Evolutionary conservation across 2,888 invertebrate genomes (phyloP).

Genomic region (Ceriagrion tenellum): DNA sequence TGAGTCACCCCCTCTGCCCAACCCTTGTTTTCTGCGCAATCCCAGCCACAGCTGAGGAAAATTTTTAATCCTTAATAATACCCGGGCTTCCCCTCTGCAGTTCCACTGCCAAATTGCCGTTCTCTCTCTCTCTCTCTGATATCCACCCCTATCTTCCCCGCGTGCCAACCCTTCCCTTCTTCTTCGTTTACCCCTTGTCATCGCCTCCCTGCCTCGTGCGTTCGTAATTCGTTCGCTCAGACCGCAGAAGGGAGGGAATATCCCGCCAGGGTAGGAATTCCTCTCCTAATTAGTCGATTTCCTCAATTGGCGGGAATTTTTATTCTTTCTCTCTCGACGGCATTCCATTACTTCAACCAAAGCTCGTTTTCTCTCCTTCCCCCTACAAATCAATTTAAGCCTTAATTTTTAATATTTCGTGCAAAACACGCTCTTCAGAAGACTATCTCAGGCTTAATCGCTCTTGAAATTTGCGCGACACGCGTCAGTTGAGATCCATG

Average conservation of each 20-base stretch:
- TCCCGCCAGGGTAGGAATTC: background rate
- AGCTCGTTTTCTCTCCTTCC: background rate
- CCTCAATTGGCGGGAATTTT: background rate
- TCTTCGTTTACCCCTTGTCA: background rate
- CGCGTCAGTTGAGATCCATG: background rate
- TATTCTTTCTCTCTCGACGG: background rate
- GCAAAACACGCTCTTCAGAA: too few relatives aligned
- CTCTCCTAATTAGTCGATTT: constrained; percentile 8
- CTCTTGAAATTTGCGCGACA: background rate
- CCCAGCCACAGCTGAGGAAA: background rate
- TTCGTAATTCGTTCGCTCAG: background rate
- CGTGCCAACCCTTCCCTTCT: background rate
- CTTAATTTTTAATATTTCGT: background rate
- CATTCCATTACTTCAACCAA: background rate
- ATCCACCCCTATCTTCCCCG: background rate
- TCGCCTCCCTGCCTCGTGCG: background rate
- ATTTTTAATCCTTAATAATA: background rate
- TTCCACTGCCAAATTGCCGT: background rate
- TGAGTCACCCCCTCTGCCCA: background rate
- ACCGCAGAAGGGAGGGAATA: background rate
- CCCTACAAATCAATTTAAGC: background rate
- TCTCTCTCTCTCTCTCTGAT: background rate
- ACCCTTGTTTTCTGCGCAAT: background rate
- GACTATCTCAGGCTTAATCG: background rate
- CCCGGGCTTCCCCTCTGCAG: background rate